Evolutionary conservation across 2,888 invertebrate species (phyloP).

Genomic region (Acanthosepion lycidas): DNA sequence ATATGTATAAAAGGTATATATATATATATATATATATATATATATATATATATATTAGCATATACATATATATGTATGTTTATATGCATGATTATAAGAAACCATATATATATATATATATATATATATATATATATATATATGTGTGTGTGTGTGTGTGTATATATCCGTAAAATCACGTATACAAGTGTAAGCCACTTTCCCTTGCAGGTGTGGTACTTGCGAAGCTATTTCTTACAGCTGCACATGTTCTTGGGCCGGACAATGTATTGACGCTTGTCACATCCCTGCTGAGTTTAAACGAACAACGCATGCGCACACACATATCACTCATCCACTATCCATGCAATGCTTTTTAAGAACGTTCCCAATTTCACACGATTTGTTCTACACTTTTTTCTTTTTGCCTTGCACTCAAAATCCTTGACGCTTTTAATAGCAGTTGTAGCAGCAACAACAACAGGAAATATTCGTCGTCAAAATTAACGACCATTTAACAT

Average conservation of each 20-base stretch:
- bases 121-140: neutral
- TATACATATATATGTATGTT: neutral
- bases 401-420: neutral
- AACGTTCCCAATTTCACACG: neutral
- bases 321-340: neutral
- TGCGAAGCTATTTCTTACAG: neutral
- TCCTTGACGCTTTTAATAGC: neutral
- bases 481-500: too few species aligned
- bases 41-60: neutral
- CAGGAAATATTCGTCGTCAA: too few species aligned
- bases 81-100: too few species aligned
- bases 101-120: neutral
- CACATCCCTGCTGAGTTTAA: neutral
- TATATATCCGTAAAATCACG: neutral
- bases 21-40: neutral
- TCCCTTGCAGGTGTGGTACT: neutral
- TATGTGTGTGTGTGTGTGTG: neutral
- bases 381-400: neutral
- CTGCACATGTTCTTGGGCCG: neutral
- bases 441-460: too few species aligned
- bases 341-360: neutral
- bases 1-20: too few species aligned
- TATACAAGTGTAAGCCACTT: neutral
- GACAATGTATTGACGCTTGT: neutral
- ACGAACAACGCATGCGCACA: neutral